Base-by-base conservation (phyloP, 2,888 invertebrate species). In the Eupithecia centaureata region DNA sequence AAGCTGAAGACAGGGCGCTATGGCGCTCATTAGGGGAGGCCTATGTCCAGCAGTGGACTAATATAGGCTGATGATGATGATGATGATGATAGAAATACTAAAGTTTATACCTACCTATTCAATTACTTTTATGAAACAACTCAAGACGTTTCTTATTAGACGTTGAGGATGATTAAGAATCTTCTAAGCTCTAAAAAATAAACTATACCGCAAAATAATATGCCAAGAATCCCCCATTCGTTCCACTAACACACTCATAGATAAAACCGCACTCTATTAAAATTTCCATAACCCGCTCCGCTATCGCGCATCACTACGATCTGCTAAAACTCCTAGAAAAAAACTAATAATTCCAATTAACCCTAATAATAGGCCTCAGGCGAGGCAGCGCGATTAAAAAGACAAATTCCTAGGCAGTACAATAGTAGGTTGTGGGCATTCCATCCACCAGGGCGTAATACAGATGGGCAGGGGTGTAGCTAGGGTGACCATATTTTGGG, bases 291-390 rank as follows among this genome's bases (percentile, higher is more conserved):
- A 84, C 82, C 79, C 80, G 83, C 80, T 82, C 80, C 82, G 87
- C 84, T 86, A 88, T 88, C 86, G 85, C 78, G 81, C 80, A 87
- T 86, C 88, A 86, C 84, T 82, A 83, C 85, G 79, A 86, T 88
- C 88, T 83, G 88, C 88, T 88, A 88, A 88, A 89, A 90, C 83
- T 87, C 83, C 84, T 87, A 86, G 87, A 89, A 92, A 90, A 89
- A 88, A 87, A 83, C 86, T 86, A 91, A 92, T 92, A 89, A 92
- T 93, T 91, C 90, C 92, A 92, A 93, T 92, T 92, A 92, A 90
- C 88, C 91, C 87, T 92, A 92, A 93, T 93, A 92, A 92, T 89
- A 92, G 92, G 88, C 89, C 82, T 82, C 75, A 80, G 85, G 87
- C 85, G 82, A 87, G 82, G 86, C 88, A 89, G 87, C 77, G 85